Evolutionary conservation across 1,140 invertebrate genomes (phyloP), one percentile per base, ranked within the genome.

Genomic region (Nylanderia fulva): DNA sequence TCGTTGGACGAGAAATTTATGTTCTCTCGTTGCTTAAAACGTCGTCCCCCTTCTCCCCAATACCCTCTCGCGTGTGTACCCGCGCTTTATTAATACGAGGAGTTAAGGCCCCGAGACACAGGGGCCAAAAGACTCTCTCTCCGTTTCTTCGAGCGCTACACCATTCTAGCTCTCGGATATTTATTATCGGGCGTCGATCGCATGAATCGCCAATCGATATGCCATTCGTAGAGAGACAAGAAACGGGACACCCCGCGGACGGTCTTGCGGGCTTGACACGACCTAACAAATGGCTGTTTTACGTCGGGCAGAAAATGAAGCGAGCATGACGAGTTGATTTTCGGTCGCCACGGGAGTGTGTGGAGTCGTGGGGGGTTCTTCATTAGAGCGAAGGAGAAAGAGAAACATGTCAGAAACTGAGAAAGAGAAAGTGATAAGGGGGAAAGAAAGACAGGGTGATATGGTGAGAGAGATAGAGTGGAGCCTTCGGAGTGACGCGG

Each of bases 221-320:
- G 92, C 92, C 91, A 93, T 92, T 93, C 91, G 92, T 88, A 82
- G 58, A 83, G 77, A 82, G 71, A 83, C 68, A 88, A 87, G 69
- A 63, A 88, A 85, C 86, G 79, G 90, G 93, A 94, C 93, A 93
- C 94, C 94, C 94, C 94, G 93, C 93, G 93, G 88, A 94, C 90
- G 93, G 90, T 86, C 90, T 89, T 89, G 88, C 88, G 87, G 87
- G 92, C 89, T 93, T 94, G 93, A 94, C 94, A 92, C 92, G 92
- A 91, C 90, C 90, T 95, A 95, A 95, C 93, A 95, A 95, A 95
- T 95, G 93, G 93, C 93, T 94, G 93, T 95, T 95, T 95, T 94
- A 94, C 93, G 92, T 93, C 89, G 91, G 90, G 77, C 93, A 95
- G 94, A 94, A 95, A 95, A 95, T 95, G 94, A 95, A 94, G 93